A percentile compares a stretch with the other conserved stretches of the same genome.
Evolutionary conservation across 2,113 vertebrate genomes (phyloP).

Genomic region (Cebidichthys violaceus): DNA sequence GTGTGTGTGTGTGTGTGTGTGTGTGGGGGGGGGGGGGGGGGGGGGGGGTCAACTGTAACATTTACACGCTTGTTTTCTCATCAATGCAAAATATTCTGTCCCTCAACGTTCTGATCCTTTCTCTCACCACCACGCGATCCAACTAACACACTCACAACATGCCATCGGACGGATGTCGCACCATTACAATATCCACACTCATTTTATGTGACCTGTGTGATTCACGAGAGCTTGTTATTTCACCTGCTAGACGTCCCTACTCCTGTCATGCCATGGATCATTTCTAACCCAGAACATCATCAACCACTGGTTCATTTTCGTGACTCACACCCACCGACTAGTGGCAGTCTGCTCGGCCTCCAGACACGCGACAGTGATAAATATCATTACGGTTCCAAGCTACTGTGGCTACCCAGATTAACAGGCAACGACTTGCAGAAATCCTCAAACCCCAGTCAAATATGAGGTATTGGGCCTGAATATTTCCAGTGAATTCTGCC

Average conservation of each 20-base stretch:
- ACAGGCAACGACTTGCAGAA: slow-evolving; percentile 58
- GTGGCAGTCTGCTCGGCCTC: slow-evolving; percentile 51
- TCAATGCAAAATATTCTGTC: slow-evolving; percentile 62
- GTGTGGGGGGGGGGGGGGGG: too few species aligned
- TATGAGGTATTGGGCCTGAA: slow-evolving; percentile 59
- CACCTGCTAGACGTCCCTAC: slow-evolving; percentile 44
- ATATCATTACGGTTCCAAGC: slow-evolving; percentile 61
- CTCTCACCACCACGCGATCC: slow-evolving; percentile 6
- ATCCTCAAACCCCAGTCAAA: slow-evolving; percentile 57
- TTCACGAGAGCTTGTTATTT: slow-evolving; percentile 57
- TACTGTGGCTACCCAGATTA: slow-evolving; percentile 71
- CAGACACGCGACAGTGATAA: slow-evolving; percentile 74
- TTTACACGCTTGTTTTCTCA: slow-evolving; percentile 63
- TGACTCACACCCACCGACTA: slow-evolving; percentile 69
- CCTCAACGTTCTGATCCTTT: slow-evolving; percentile 33
- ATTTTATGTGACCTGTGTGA: slow-evolving; percentile 20
- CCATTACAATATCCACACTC: neutral
- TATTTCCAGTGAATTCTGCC: slow-evolving; percentile 52
- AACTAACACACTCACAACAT: neutral
- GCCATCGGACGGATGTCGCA: neutral
- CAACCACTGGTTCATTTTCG: slow-evolving; percentile 19
- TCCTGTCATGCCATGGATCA: slow-evolving; percentile 38
- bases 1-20: slow-evolving; percentile 19
- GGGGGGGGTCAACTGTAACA: slow-evolving; percentile 56
- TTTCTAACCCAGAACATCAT: slow-evolving; percentile 39